phyloP scores from a whole-genome alignment of 2,113 vertebrate genomes.

The Nyctereutes procyonoides region DNA sequence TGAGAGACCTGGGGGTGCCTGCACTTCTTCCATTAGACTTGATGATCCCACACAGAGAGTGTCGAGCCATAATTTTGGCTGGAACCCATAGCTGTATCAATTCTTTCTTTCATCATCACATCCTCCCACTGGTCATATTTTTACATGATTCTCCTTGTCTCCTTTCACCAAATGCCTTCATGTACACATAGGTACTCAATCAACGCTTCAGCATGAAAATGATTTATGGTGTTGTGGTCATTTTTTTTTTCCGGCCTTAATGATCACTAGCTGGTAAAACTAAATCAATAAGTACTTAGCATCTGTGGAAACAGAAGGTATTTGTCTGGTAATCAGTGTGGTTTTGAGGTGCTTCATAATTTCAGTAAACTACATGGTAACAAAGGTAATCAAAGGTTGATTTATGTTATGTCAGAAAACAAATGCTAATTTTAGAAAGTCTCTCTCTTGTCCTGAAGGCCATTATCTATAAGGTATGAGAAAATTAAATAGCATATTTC shows the following conservation, averaged over 20 bases:
- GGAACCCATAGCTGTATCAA: not conserved
- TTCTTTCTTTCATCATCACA: not conserved
- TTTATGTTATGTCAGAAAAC: constrained; percentile 59
- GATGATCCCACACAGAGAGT: rapidly evolving
- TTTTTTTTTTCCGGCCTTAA: constrained; percentile 57
- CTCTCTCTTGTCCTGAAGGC: constrained; percentile 8
- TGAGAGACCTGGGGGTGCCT: not conserved
- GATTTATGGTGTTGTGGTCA: constrained; percentile 74
- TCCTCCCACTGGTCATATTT: not conserved
- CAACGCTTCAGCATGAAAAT: constrained; percentile 44
- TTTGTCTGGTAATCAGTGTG: constrained; percentile 66
- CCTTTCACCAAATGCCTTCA: not conserved
- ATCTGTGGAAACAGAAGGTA: constrained; percentile 75
- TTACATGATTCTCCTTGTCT: not conserved
- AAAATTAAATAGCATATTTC: not conserved
- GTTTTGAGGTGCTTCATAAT: constrained; percentile 43
- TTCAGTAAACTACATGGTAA: constrained; percentile 25
- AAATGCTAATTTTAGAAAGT: constrained; percentile 37
- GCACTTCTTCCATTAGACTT: not conserved
- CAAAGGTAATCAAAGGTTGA: constrained; percentile 65
- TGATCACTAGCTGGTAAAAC: constrained; percentile 71
- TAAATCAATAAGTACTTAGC: constrained; percentile 72
- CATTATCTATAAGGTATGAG: not conserved
- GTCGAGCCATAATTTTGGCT: rapidly evolving
- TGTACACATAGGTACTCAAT: constrained; percentile 49